Conservation (phyloP, 2,113 vertebrate species). For the Lipophrys pholis region DNA sequence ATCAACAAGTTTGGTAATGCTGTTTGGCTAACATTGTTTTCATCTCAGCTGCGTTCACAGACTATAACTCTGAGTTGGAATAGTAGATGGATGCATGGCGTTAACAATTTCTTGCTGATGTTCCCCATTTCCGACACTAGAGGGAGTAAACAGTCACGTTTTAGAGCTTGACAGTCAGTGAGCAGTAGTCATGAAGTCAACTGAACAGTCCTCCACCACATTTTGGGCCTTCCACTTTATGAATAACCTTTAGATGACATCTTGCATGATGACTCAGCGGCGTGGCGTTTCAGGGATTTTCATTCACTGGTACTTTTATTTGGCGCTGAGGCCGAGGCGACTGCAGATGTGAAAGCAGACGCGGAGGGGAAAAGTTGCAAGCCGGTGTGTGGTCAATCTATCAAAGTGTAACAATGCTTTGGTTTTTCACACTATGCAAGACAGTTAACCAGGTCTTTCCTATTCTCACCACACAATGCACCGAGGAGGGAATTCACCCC, state of each 20-base stretch:
- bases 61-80: too few species aligned
- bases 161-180: constrained; percentile 3
- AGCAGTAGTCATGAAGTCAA: not conserved
- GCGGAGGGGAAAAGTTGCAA: not conserved
- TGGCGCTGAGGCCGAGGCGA: not conserved
- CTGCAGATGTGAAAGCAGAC: constrained; percentile 51
- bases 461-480: constrained; percentile 60
- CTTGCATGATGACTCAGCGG: constrained; percentile 6
- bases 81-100: too few species aligned
- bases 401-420: constrained; percentile 69
- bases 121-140: constrained; percentile 63
- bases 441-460: constrained; percentile 67
- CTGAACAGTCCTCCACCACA: constrained; percentile 5
- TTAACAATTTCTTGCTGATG: not conserved
- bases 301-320: constrained; percentile 3
- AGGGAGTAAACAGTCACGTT: constrained; percentile 52
- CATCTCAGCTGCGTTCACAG: too few species aligned
- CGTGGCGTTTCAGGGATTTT: constrained; percentile 1
- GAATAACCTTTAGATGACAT: constrained; percentile 24
- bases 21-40: too few species aligned
- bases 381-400: constrained; percentile 55
- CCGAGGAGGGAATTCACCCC: constrained; percentile 60
- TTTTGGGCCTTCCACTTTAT: constrained; percentile 4
- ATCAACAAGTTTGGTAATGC: too few species aligned
- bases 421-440: constrained; percentile 52